phyloP scores from a whole-genome alignment of 2,797 vertebrate genomes.

The Botia kubotai region DNA sequence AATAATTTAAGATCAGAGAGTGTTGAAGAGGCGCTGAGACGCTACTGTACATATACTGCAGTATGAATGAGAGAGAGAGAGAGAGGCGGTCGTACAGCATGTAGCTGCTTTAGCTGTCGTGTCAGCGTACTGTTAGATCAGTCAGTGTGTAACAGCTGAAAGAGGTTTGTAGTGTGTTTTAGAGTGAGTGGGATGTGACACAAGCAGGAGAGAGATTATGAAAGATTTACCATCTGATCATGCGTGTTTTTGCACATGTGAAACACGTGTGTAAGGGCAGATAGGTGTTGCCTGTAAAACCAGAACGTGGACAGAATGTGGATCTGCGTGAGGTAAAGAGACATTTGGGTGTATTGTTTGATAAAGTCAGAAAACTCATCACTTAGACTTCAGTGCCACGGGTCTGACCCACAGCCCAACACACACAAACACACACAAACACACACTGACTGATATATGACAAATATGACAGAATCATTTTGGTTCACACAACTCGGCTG shows the following conservation, averaged over 20 bases:
- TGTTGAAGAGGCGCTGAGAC: not conserved
- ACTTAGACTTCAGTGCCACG: conserved; percentile 68
- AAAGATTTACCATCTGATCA: too few relatives aligned
- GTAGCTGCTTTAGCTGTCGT: conserved; percentile 29
- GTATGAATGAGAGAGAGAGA: conserved; percentile 10
- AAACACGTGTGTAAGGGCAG: too few relatives aligned
- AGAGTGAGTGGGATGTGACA: conserved; percentile 53
- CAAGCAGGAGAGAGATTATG: not conserved
- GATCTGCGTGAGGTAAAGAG: conserved; percentile 67
- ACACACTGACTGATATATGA: conserved; percentile 50
- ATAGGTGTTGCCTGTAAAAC: too few relatives aligned
- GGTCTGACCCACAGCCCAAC: conserved; percentile 66
- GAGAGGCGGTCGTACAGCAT: not conserved
- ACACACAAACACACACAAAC: conserved; percentile 42
- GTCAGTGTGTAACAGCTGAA: conserved; percentile 29
- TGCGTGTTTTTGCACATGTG: too few relatives aligned
- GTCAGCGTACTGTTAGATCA: conserved; percentile 32
- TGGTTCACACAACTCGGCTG: conserved; percentile 46
- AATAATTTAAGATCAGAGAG: conserved; percentile 17
- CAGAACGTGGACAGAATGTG: too few relatives aligned
- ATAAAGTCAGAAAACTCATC: conserved; percentile 79
- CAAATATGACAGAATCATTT: conserved; percentile 52
- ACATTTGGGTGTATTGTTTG: conserved; percentile 68
- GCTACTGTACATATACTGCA: not conserved
- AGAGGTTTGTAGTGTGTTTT: conserved; percentile 54